phyloP scores from a whole-genome alignment of 2,888 invertebrate species.

The Coenonympha arcania region DNA sequence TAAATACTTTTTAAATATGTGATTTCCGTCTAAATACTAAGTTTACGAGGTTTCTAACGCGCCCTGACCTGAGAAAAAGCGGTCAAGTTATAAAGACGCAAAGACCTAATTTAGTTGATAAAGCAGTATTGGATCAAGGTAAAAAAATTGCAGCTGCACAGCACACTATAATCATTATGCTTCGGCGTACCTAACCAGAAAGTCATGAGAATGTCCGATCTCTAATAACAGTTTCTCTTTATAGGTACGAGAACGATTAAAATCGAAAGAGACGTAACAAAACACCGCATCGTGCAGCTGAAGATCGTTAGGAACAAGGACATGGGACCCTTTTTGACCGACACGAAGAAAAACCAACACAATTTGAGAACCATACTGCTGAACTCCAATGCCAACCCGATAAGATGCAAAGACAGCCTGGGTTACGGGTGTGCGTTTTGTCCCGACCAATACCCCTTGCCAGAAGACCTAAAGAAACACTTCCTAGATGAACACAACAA shows the following conservation, averaged over 20 bases:
- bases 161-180: background rate
- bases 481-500: constrained; percentile 43
- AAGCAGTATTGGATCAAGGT: too few relatives aligned
- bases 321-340: constrained; percentile 25
- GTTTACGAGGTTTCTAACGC: too few relatives aligned
- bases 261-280: constrained; percentile 30
- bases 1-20: too few relatives aligned
- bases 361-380: constrained; percentile 41
- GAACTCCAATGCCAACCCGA: constrained; percentile 48
- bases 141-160: background rate
- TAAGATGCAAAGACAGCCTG: constrained; percentile 37
- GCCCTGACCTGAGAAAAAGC: too few relatives aligned
- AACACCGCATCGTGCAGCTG: constrained; percentile 34
- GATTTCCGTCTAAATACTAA: too few relatives aligned
- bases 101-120: too few relatives aligned
- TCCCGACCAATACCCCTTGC: constrained; percentile 35
- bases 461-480: constrained; percentile 42
- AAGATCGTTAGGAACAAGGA: constrained; percentile 32
- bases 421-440: constrained; percentile 48
- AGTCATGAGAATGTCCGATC: background rate
- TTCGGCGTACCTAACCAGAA: background rate
- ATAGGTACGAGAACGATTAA: constrained; percentile 39
- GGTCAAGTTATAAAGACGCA: too few relatives aligned
- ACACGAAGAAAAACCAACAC: constrained; percentile 35
- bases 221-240: constrained; percentile 41